phyloP scores from a whole-genome alignment of 2,797 vertebrate genomes.

The Sebastiscus tertius region DNA sequence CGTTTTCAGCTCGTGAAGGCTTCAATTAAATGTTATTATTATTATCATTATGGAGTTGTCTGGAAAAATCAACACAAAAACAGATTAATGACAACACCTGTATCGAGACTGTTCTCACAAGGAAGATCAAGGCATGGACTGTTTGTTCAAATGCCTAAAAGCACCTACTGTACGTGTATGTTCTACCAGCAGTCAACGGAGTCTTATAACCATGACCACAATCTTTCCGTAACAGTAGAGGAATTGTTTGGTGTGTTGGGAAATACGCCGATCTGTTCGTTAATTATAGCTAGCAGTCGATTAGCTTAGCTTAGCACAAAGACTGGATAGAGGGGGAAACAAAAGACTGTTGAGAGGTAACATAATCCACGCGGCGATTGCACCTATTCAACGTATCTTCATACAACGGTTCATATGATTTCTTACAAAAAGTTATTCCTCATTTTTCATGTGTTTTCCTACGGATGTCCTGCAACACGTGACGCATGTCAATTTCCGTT shows the following conservation, averaged over 20 bases:
- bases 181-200: not conserved
- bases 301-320: not conserved
- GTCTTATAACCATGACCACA: not conserved
- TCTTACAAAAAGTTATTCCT: too few species aligned
- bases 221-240: not conserved
- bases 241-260: not conserved
- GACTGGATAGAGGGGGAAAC: not conserved
- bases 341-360: not conserved
- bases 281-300: not conserved
- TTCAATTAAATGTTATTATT: not conserved
- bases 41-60: not conserved
- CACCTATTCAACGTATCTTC: too few species aligned
- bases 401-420: too few species aligned
- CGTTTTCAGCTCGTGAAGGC: not conserved
- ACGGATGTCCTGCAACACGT: too few species aligned
- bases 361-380: fast-evolving
- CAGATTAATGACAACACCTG: not conserved
- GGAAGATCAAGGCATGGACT: not conserved
- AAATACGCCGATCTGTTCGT: not conserved
- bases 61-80: not conserved
- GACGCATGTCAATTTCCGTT: too few species aligned
- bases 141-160: not conserved
- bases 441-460: too few species aligned
- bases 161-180: not conserved
- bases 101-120: not conserved